Evolutionary conservation across 2,888 invertebrate species (phyloP).

Genomic region (Luperina nickerlii): DNA sequence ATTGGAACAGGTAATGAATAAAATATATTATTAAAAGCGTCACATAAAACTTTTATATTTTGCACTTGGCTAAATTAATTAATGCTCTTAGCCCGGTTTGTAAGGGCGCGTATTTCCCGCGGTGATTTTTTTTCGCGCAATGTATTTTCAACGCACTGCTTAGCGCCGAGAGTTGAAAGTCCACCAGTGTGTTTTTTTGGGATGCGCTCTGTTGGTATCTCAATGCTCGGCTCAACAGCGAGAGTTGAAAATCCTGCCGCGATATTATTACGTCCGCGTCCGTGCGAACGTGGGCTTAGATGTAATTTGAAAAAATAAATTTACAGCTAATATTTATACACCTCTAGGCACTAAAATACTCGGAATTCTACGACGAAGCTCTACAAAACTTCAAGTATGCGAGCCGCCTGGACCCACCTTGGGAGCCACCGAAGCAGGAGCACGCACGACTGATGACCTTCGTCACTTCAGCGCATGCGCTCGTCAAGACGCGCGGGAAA

Average conservation of each 20-base stretch:
- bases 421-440: constrained; percentile 92
- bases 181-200: too few species aligned
- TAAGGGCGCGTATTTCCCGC: too few species aligned
- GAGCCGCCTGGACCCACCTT: constrained; percentile 93
- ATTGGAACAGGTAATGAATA: too few species aligned
- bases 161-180: too few species aligned
- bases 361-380: constrained; percentile 93
- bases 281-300: too few species aligned
- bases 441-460: constrained; percentile 91
- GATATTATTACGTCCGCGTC: too few species aligned
- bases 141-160: too few species aligned
- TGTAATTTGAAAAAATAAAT: neutral
- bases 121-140: too few species aligned
- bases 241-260: too few species aligned
- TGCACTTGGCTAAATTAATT: neutral
- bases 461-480: constrained; percentile 91
- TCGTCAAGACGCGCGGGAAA: constrained; percentile 92
- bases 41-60: neutral
- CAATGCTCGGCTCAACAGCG: too few species aligned
- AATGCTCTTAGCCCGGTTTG: too few species aligned
- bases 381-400: constrained; percentile 93
- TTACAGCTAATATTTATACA: neutral
- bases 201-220: too few species aligned
- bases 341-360: constrained; percentile 93
- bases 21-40: neutral